These are phyloP conservation scores for Oceanodroma leucorhoa DNA, from an alignment of 2,797 vertebrate species.

Conservation along the genomic window DNA sequence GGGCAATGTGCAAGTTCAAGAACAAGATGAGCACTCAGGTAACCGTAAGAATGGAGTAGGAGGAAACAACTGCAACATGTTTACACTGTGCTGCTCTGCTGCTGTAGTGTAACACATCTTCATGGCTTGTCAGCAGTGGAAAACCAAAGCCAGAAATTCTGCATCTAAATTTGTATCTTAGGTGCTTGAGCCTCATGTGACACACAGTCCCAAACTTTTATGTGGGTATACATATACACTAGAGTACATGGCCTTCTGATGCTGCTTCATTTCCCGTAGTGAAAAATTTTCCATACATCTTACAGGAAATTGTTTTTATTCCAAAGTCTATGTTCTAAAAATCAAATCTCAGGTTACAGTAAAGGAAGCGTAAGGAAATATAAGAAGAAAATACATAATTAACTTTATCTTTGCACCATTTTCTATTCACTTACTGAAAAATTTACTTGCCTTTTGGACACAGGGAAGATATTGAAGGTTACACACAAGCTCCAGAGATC, in stretches of 20 bases:
- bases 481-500: slow-evolving; percentile 74
- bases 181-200: neutral
- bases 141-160: neutral
- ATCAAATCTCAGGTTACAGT: neutral
- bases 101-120: neutral
- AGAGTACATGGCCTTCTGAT: neutral
- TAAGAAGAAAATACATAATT: neutral
- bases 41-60: neutral
- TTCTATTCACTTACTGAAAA: slow-evolving; percentile 67
- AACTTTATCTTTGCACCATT: slow-evolving; percentile 66
- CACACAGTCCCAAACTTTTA: neutral
- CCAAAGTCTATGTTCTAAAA: neutral
- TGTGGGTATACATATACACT: neutral
- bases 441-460: slow-evolving; percentile 65
- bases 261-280: neutral
- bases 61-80: neutral
- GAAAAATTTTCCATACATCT: neutral
- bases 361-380: neutral
- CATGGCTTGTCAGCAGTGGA: neutral
- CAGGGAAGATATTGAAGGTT: slow-evolving; percentile 73
- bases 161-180: neutral
- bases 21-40: neutral
- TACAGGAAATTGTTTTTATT: neutral
- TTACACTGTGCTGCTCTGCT: neutral
- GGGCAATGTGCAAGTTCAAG: neutral